phyloP scores from a whole-genome alignment of 2,888 invertebrate genomes.

The Oscheius sp. region DNA sequence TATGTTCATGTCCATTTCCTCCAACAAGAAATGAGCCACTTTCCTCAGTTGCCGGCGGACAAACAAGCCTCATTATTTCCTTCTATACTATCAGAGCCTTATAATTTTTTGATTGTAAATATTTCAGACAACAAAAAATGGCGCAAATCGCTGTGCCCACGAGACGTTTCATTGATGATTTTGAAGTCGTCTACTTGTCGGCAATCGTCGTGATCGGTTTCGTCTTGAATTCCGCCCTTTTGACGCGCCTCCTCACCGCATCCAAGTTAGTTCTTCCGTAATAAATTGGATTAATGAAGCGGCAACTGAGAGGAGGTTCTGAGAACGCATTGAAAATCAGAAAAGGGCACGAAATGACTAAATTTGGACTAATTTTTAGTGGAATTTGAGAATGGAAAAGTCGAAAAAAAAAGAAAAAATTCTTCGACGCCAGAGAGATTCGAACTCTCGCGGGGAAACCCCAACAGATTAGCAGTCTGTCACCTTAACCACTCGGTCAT shows the following conservation, averaged over 20 bases:
- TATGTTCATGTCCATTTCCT: too few relatives aligned
- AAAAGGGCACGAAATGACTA: too few relatives aligned
- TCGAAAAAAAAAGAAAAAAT: too few relatives aligned
- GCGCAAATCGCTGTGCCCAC: slow-evolving; percentile 17
- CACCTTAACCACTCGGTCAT: too few relatives aligned
- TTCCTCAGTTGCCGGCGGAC: neutral
- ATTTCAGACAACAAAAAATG: neutral
- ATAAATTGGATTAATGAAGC: slow-evolving; percentile 11
- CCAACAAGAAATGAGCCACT: neutral
- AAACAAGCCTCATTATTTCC: neutral
- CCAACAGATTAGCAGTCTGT: too few relatives aligned
- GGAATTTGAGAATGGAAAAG: too few relatives aligned
- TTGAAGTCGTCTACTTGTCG: slow-evolving; percentile 52
- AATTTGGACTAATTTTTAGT: too few relatives aligned
- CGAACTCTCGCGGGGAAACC: too few relatives aligned
- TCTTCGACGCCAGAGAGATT: too few relatives aligned
- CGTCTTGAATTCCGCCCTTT: slow-evolving; percentile 39
- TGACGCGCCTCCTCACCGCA: slow-evolving; percentile 20
- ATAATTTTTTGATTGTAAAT: neutral
- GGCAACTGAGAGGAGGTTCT: too few relatives aligned
- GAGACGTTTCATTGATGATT: slow-evolving; percentile 39
- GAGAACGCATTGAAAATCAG: too few relatives aligned
- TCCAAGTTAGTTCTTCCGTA: slow-evolving; percentile 45
- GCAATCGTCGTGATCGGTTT: slow-evolving; percentile 50
- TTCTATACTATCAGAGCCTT: neutral